Base-by-base conservation (phyloP, 2,888 invertebrate species). In the Crocallis elinguaria region DNA sequence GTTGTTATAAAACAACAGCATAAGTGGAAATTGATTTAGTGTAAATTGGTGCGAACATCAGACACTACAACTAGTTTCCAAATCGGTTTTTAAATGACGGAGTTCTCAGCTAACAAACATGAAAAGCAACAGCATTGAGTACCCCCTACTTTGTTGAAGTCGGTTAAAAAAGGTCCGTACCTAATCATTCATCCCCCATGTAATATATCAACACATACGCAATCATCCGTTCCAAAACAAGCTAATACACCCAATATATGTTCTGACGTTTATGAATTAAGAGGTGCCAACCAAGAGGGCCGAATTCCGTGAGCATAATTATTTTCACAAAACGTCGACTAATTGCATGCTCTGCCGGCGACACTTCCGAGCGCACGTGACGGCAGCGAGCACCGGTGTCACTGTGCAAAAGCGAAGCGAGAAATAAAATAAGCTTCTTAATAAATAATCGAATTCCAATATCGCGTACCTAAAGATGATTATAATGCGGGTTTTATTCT, bases 291-390 rank as follows among this genome's bases (percentile, higher is more conserved):
- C 69, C 61, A 65, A 60, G 53, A 67, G 69, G 65, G 64, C 71
- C 66, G 67, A 77, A 81, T 80, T 76, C 73, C 75, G 75, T 63
- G 71, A 71, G 69, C 77, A 80, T 85, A 86, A 87, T 86, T 87
- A 86, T 86, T 84, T 84, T 82, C 76, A 82, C 86, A 86, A 84
- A 88, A 87, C 82, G 80, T 76, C 67, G 79, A 77, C 83, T 88
- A 88, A 88, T 88, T 88, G 88, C 87, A 82, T 78, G 79, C 79
- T 76, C 84, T 86, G 86, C 77, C 72, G 76, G 74, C 81, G 84
- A 86, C 84, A 84, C 76, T 82, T 78, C 73, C 68, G 67, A 67
- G 76, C 69, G 77, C 75, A 77, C 79, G 81, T 84, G 84, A 82
- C 79, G 75, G 73, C 74, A 66, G 66, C 66, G 64, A 63, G 51